phyloP scores from a whole-genome alignment of 2,113 vertebrate species.

The Panthera tigris region DNA sequence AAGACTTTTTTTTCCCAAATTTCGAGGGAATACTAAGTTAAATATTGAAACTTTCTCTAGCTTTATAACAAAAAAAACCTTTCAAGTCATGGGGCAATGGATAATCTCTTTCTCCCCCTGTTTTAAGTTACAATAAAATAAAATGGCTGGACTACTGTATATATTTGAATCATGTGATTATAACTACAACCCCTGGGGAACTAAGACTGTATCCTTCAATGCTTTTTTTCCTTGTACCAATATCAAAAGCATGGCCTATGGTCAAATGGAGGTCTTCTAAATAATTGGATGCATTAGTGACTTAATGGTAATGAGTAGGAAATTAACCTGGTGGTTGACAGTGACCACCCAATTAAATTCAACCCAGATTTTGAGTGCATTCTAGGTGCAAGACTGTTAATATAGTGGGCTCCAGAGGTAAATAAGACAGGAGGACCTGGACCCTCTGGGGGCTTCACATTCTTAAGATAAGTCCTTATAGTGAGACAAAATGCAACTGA shows the following conservation, averaged over 20 bases:
- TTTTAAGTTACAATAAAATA: not conserved
- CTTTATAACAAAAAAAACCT: not conserved
- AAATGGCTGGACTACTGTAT: not conserved
- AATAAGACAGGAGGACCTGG: not conserved
- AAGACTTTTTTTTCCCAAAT: not conserved
- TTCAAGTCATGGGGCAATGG: not conserved
- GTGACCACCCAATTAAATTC: not conserved
- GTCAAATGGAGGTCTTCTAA: conserved; percentile 16
- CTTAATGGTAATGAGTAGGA: conserved; percentile 19
- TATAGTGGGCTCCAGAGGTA: not conserved
- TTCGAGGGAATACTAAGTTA: not conserved
- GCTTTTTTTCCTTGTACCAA: not conserved
- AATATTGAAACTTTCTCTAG: not conserved
- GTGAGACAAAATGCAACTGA: not conserved
- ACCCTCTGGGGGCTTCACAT: not conserved
- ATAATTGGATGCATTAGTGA: not conserved
- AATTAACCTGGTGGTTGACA: not conserved
- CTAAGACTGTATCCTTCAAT: not conserved
- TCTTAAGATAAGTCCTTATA: not conserved
- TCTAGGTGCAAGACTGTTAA: not conserved
- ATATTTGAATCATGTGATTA: not conserved
- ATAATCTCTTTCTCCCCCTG: not conserved
- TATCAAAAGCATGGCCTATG: not conserved
- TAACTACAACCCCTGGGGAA: not conserved
- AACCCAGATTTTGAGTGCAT: not conserved